Conservation (phyloP, 2,113 vertebrate genomes). For the Rhabdornis inornatus region DNA sequence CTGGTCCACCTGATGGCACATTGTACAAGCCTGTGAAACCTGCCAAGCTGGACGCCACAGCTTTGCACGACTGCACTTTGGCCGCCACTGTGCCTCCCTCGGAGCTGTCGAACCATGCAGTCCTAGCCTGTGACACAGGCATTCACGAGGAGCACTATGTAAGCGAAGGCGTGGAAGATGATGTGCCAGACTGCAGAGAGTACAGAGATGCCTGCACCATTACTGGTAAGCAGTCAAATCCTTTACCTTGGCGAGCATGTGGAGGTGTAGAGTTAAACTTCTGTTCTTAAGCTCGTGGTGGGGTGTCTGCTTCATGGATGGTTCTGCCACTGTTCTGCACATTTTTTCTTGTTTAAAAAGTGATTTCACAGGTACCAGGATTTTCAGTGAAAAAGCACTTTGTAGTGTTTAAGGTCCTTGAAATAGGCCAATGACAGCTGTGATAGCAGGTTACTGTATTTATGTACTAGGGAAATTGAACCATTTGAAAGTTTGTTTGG, state of each 20-base stretch:
- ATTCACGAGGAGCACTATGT: conserved; percentile 85
- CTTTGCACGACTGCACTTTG: conserved; percentile 78
- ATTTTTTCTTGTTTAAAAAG: neutral
- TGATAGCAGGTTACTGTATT: neutral
- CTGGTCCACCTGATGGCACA: conserved; percentile 83
- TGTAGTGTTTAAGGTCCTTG: neutral
- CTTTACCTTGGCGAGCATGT: neutral
- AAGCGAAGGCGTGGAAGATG: conserved; percentile 78
- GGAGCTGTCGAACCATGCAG: conserved; percentile 57
- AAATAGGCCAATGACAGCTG: neutral
- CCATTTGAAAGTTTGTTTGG: neutral
- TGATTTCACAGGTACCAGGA: neutral
- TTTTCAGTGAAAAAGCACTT: neutral
- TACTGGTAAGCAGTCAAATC: conserved; percentile 79
- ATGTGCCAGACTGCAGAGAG: conserved; percentile 67
- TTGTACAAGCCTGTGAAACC: conserved; percentile 83
- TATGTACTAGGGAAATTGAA: neutral
- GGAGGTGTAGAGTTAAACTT: neutral
- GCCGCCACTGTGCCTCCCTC: conserved; percentile 74
- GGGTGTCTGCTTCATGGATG: neutral
- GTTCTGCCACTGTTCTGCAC: neutral
- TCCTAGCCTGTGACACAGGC: conserved; percentile 68
- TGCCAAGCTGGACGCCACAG: conserved; percentile 96
- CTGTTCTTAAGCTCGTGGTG: neutral
- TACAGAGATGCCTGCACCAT: conserved; percentile 96